Evolutionary conservation across 2,113 vertebrate species (phyloP), one percentile per base, ranked within the genome.

Genomic region (Tyrannus savana): DNA sequence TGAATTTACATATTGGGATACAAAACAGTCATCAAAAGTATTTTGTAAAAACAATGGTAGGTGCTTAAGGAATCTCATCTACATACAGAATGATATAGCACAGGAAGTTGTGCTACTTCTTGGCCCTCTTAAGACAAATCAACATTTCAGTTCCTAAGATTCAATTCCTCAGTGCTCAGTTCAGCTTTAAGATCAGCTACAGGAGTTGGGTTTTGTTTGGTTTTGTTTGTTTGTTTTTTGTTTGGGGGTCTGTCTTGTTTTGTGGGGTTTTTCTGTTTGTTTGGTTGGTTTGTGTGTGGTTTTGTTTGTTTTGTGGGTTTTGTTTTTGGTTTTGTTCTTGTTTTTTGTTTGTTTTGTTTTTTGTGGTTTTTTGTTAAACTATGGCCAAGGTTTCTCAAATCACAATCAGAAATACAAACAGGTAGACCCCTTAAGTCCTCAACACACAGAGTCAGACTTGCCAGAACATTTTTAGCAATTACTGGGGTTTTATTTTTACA

Each of bases 401-500:
- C n/a, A 49, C 50, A 66, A 31, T 33, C 52, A 66, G 18, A 91
- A 88, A 84, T 25, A 68, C 10, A n/a, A 66, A 64, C 12, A 44
- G 0, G 2, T 31, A 1, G 0, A 79, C 28, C 14, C 28, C 39
- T 63, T 59, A 79, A 73, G 52, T n/a, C 24, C 10, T 8, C 19
- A 74, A 39, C 3, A 68, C 16, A 52, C 7, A 21, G 22, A 50
- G 37, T 59, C 55, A 77, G 59, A 64, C 17, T 74, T 46, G 8
- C 19, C 25, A 71, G n/a, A 50, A 46, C 3, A 83, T n/a, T 76
- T 56, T 60, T 39, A 6, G 12, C 52, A 58, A 67, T 79, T 46
- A 42, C 9, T 24, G 33, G 39, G 9, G 3, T 3, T 56, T 80
- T 52, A 4, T 33, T 87, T 83, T 86, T 23, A 68, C 10, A 66